Evolutionary conservation across 2,797 vertebrate species (phyloP).

Genomic region (Ciconia nigra): DNA sequence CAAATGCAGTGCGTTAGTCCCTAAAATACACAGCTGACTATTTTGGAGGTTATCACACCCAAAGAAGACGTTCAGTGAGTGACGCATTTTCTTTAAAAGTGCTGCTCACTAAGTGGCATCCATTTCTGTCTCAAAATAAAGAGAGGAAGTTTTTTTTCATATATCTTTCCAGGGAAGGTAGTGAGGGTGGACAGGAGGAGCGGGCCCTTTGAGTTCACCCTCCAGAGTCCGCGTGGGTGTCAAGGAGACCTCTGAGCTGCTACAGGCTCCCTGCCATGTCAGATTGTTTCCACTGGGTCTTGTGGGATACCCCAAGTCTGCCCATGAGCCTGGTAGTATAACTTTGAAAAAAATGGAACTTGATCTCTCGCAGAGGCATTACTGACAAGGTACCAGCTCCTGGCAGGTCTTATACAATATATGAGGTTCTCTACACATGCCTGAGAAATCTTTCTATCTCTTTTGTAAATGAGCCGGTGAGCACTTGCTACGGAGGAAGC

Average conservation of each 20-base stretch:
- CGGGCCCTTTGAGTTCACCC: fast-evolving
- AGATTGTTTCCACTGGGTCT: background rate
- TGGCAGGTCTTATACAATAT: background rate
- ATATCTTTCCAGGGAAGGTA: background rate
- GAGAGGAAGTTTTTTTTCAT: fast-evolving
- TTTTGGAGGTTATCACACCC: background rate
- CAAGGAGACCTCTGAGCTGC: background rate
- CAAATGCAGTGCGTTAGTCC: background rate
- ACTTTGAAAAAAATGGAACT: background rate
- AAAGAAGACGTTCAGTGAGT: background rate
- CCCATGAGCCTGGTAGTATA: background rate
- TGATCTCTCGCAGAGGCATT: background rate
- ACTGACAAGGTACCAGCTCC: background rate
- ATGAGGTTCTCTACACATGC: background rate
- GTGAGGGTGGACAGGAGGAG: background rate
- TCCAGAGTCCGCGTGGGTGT: background rate
- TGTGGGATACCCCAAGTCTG: too few relatives aligned
- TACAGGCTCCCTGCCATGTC: background rate
- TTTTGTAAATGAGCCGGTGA: background rate
- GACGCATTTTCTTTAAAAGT: background rate
- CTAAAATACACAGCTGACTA: background rate
- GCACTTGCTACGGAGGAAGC: background rate
- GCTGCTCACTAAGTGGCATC: background rate
- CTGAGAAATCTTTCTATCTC: background rate
- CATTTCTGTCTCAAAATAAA: background rate